These are phyloP conservation scores for Dinocampus coccinellae DNA, from an alignment of 2,888 invertebrate genomes.

Conservation along the genomic window DNA sequence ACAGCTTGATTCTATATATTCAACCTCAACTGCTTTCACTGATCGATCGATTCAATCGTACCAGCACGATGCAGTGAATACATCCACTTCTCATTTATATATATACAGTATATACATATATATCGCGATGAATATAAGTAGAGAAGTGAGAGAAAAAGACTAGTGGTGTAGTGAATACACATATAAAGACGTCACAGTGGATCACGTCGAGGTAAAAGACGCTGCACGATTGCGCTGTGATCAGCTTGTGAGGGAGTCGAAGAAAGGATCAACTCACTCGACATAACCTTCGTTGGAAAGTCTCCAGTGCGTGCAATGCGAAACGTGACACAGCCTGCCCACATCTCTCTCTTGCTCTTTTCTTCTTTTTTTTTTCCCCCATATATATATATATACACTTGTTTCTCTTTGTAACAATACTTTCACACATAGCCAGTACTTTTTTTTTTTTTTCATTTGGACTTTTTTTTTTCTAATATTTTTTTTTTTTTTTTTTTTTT, in stretches of 20 bases:
- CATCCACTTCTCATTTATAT: neutral
- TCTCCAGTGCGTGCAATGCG: constrained; percentile 66
- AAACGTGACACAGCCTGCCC: constrained; percentile 64
- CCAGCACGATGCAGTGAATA: constrained; percentile 29
- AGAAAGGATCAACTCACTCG: constrained; percentile 37
- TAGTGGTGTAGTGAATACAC: constrained; percentile 42
- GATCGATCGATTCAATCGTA: constrained; percentile 36
- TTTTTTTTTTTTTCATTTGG: constrained; percentile 29
- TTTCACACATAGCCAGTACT: constrained; percentile 47
- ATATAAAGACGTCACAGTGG: constrained; percentile 57
- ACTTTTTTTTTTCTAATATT: constrained; percentile 28
- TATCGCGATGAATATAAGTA: neutral
- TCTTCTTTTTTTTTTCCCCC: too few relatives aligned
- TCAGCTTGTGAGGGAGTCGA: constrained; percentile 49
- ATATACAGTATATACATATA: neutral
- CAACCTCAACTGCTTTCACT: constrained; percentile 12
- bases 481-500: constrained; percentile 36
- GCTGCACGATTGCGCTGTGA: constrained; percentile 59
- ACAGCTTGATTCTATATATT: constrained; percentile 9
- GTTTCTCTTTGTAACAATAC: constrained; percentile 62
- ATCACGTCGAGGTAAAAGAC: constrained; percentile 55
- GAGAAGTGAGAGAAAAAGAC: constrained; percentile 28
- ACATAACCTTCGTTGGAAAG: constrained; percentile 33
- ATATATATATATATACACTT: too few relatives aligned
- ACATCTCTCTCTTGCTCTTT: constrained; percentile 34